A percentile compares a stretch with the other conserved stretches of the same genome.
Conservation (phyloP, 2,113 vertebrate genomes). For the Arizona elegans region DNA sequence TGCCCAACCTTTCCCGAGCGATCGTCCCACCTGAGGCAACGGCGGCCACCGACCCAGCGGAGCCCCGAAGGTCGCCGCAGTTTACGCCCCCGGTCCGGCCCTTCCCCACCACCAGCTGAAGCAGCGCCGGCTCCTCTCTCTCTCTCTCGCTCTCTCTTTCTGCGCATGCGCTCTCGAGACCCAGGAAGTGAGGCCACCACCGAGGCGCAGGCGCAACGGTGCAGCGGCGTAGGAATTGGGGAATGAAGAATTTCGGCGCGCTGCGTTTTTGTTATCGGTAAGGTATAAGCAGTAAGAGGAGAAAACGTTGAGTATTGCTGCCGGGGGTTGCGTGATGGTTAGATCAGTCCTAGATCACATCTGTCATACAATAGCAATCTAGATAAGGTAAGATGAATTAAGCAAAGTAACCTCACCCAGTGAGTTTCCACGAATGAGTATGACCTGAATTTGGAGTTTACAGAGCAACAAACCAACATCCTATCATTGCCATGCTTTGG, state of each 20-base stretch:
- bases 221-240: too few species aligned
- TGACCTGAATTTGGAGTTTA: neutral
- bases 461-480: neutral
- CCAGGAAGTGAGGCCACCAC: neutral
- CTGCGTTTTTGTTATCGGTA: neutral
- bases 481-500: neutral
- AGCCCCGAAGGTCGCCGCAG: neutral
- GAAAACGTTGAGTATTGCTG: neutral
- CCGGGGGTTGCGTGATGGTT: neutral
- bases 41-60: too few species aligned
- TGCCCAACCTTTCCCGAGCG: neutral
- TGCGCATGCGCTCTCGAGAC: slow-evolving; percentile 16
- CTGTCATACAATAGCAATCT: neutral
- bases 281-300: rapidly evolving
- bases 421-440: neutral
- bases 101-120: neutral
- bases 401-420: neutral
- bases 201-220: neutral
- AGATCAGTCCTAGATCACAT: too few species aligned
- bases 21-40: neutral
- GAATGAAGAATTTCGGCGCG: rapidly evolving
- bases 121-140: neutral
- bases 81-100: neutral
- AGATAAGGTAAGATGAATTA: neutral
- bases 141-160: too few species aligned